Evolutionary conservation across 2,888 invertebrate species (phyloP), one percentile per base, ranked within the genome.

Genomic region (Drosophila meridiana): DNA sequence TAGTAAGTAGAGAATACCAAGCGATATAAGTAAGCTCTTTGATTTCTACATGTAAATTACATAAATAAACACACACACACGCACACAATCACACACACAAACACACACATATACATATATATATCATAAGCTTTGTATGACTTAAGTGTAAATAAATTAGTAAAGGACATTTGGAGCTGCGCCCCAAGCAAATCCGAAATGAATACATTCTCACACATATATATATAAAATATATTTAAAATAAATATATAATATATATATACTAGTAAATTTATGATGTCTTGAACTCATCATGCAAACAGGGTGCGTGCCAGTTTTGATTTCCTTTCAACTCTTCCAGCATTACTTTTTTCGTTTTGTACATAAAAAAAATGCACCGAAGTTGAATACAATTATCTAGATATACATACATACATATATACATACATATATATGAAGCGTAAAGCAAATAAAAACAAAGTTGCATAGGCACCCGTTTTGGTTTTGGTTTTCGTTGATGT

Each of bases 1-100:
- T 47, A 53, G 50, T 74, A 86, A 89, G 82, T 89, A 87, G 87
- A 45, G 5, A 45, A 47, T 26, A 45, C 45, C 45, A 47, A 28
- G 11, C 11, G 43, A 43, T 20, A 43, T 43, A 26, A 7, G 13
- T 3, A 61, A 43, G 66, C 59, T 28, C 0, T 76, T 73, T 82
- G 58, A 86, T 88, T 88, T 83, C 53, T 65, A 72, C 32, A 69
- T 88, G 83, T 75, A 82, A 76, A 76, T 73, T 59, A 82, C 68
- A 64, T 13, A 58, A 75, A 78, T 60, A 70, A 38, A 73, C 66
- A 30, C 11, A 28, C 47, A 38, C 47, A 59, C 48, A 56, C 36
- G 47, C 26, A 65, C 32, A 48, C 48, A 55, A 40, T 67, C 48
- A 13, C 11, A 20, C 55, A 43, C 40, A 20, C n/a, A 9, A 38